Evolutionary conservation across 2,113 vertebrate species (phyloP).

Genomic region (Silurus asotus): DNA sequence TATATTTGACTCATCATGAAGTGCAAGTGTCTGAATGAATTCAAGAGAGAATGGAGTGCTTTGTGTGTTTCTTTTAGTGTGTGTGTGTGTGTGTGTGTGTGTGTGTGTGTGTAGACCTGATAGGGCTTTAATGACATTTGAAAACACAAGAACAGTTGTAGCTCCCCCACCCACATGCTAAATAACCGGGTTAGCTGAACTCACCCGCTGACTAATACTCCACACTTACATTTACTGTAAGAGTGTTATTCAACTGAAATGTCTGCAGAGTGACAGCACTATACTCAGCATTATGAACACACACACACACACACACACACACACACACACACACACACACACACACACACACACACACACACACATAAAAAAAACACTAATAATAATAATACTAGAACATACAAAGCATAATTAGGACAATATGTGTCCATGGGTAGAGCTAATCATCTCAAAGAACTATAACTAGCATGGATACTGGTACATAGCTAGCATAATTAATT

Average conservation of each 20-base stretch:
- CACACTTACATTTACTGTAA: conserved; percentile 53
- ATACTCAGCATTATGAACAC: background rate
- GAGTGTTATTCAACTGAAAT: background rate
- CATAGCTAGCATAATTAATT: background rate
- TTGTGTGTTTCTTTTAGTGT: background rate
- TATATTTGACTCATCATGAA: conserved; percentile 29
- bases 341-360: too few species aligned
- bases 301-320: background rate
- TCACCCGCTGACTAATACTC: conserved; percentile 41
- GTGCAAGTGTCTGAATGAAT: background rate
- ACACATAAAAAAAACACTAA: background rate
- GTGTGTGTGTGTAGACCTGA: conserved; percentile 24
- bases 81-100: conserved; percentile 18
- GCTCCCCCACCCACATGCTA: conserved; percentile 67
- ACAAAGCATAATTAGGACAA: background rate
- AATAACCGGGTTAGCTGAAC: conserved; percentile 59
- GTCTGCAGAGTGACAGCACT: background rate
- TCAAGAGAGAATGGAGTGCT: background rate
- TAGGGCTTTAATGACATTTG: conserved; percentile 64
- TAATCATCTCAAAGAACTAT: background rate
- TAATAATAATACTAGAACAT: background rate
- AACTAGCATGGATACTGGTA: background rate
- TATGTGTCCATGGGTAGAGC: background rate
- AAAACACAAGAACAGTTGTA: conserved; percentile 46
- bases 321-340: too few species aligned